Evolutionary conservation across 2,797 vertebrate genomes (phyloP).

Genomic region (Microctenopoma steveboyesi): DNA sequence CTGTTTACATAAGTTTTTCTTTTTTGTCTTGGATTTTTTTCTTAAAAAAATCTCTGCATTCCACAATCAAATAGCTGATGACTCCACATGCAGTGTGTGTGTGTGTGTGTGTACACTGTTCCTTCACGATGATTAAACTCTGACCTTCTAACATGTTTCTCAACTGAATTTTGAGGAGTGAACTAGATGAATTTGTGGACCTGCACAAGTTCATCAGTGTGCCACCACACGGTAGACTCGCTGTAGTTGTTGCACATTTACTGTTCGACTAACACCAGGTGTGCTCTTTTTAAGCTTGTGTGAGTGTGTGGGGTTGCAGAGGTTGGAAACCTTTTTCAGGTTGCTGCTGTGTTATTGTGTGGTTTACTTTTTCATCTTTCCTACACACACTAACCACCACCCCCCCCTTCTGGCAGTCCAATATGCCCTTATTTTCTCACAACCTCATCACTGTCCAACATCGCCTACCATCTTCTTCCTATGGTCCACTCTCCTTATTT

Average conservation of each 20-base stretch:
- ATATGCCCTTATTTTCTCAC: constrained; percentile 16
- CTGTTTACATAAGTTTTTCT: not conserved
- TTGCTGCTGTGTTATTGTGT: not conserved
- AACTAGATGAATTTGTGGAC: constrained; percentile 1
- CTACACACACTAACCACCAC: constrained; percentile 25
- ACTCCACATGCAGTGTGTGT: too few relatives aligned
- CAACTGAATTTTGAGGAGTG: constrained; percentile 37
- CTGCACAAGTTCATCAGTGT: not conserved
- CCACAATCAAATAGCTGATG: too few relatives aligned
- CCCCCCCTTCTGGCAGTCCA: constrained; percentile 38
- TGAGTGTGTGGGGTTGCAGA: constrained; percentile 12
- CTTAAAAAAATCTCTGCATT: too few relatives aligned
- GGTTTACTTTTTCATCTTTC: not conserved
- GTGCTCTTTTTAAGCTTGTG: constrained; percentile 4
- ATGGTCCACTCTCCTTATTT: not conserved
- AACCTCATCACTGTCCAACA: not conserved
- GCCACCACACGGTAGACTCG: not conserved
- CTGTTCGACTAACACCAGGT: not conserved
- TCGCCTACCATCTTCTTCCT: not conserved
- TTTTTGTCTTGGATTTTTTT: not conserved
- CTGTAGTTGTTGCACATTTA: not conserved
- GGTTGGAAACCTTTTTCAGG: constrained; percentile 46
- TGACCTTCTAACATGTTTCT: constrained; percentile 49
- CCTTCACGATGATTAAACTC: constrained; percentile 20
- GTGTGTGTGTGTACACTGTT: too few relatives aligned